Conservation (phyloP, 2,113 vertebrate genomes). For the Sterrhoptilus dennistouni region DNA sequence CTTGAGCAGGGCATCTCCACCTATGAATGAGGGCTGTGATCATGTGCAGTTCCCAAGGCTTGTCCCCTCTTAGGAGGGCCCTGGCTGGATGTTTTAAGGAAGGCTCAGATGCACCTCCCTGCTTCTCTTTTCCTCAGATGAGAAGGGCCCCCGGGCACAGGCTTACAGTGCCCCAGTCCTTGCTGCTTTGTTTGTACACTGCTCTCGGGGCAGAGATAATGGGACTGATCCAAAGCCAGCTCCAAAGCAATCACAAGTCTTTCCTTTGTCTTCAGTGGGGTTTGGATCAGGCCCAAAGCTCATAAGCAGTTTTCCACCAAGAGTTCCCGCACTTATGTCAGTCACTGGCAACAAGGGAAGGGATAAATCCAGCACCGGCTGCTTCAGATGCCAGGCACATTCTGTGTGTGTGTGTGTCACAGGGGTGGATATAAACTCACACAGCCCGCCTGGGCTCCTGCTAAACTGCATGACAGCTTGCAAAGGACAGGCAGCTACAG, state of each 20-base stretch:
- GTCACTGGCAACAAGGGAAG: slow-evolving; percentile 65
- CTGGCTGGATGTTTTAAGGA: neutral
- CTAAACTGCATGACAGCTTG: slow-evolving; percentile 1
- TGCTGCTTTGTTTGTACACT: neutral
- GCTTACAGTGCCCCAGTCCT: neutral
- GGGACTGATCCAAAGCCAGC: slow-evolving; percentile 36
- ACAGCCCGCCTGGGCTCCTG: neutral
- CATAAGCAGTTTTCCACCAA: slow-evolving; percentile 67
- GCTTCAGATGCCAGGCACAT: slow-evolving; percentile 59
- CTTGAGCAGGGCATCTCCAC: rapidly evolving
- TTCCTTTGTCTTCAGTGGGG: slow-evolving; percentile 63
- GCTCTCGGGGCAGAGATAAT: slow-evolving; percentile 20
- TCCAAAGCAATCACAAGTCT: slow-evolving; percentile 32
- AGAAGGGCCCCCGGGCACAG: neutral
- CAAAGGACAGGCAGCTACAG: slow-evolving; percentile 14
- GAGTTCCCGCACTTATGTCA: slow-evolving; percentile 70
- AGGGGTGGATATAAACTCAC: slow-evolving; percentile 36
- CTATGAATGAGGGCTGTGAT: neutral
- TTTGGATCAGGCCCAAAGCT: slow-evolving; percentile 61
- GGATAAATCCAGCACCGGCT: slow-evolving; percentile 58
- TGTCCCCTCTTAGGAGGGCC: rapidly evolving
- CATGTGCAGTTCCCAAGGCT: rapidly evolving
- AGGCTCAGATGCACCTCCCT: neutral
- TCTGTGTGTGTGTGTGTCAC: slow-evolving; percentile 33
- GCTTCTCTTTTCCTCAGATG: neutral